Conservation (phyloP, 2,797 vertebrate species). For the Sebastes iracundus region DNA sequence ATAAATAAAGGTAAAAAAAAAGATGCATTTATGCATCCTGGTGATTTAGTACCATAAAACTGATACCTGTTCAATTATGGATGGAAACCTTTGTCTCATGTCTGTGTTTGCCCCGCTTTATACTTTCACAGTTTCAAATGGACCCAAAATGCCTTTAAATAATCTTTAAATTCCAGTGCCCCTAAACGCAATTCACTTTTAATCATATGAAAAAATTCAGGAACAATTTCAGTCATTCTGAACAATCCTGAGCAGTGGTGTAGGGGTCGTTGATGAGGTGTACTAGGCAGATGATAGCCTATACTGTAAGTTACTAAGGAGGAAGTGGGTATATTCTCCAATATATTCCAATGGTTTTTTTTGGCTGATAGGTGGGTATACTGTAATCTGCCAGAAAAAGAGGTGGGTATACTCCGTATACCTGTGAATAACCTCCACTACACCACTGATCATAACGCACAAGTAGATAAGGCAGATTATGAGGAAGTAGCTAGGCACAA, state of each 20-base stretch:
- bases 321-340: no score
- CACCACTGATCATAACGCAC: not conserved
- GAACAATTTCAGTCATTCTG: not conserved
- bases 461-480: not conserved
- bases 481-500: not conserved
- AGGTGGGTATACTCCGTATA: not conserved
- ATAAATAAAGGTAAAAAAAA: not conserved
- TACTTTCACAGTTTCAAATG: not conserved
- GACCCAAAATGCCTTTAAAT: no score
- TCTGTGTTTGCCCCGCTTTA: no score
- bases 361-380: no score
- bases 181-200: not conserved
- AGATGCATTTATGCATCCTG: not conserved
- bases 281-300: no score
- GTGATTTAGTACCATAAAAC: not conserved
- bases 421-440: not conserved
- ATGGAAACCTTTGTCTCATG: no score
- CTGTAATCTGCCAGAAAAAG: not conserved
- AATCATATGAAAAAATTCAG: not conserved
- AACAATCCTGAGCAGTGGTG: not conserved
- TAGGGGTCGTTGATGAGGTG: not conserved
- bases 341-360: no score
- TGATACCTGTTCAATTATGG: not conserved
- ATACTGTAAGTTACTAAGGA: no score
- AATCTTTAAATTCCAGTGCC: not conserved